Percentiles rank a stretch among this genome's conserved stretches.
Evolutionary conservation across 2,113 vertebrate genomes (phyloP).

Genomic region (Sceloporus undulatus): DNA sequence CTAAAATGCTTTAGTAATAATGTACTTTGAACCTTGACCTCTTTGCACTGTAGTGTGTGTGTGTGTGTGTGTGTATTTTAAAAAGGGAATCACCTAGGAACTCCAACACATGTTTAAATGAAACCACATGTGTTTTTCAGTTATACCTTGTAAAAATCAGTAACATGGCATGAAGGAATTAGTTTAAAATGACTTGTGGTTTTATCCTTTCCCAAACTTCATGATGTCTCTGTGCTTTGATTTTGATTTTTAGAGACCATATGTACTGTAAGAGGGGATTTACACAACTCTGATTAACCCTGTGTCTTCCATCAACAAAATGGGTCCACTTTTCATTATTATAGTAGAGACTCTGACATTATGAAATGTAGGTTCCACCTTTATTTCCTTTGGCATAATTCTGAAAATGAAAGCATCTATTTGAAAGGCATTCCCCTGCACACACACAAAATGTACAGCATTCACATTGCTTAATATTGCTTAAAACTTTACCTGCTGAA

Average conservation of each 20-base stretch:
- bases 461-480: background rate
- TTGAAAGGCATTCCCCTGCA: background rate
- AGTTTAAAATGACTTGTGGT: constrained; percentile 64
- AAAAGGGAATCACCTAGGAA: constrained; percentile 15
- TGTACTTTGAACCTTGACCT: constrained; percentile 18
- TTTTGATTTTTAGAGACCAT: constrained; percentile 49
- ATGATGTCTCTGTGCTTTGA: constrained; percentile 37
- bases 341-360: background rate
- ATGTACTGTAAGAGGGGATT: constrained; percentile 25
- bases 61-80: background rate
- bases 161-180: constrained; percentile 57
- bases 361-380: background rate
- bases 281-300: constrained; percentile 27
- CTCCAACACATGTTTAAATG: constrained; percentile 49
- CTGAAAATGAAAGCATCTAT: background rate
- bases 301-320: background rate
- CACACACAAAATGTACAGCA: background rate
- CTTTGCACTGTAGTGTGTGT: constrained; percentile 5
- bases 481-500: background rate
- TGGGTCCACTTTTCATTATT: background rate
- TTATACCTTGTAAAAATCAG: constrained; percentile 58
- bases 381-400: background rate
- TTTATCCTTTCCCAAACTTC: constrained; percentile 55
- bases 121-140: constrained; percentile 60
- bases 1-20: constrained; percentile 17